phyloP scores from a whole-genome alignment of 1,140 invertebrate genomes.

The Philotrypesis tridentata region DNA sequence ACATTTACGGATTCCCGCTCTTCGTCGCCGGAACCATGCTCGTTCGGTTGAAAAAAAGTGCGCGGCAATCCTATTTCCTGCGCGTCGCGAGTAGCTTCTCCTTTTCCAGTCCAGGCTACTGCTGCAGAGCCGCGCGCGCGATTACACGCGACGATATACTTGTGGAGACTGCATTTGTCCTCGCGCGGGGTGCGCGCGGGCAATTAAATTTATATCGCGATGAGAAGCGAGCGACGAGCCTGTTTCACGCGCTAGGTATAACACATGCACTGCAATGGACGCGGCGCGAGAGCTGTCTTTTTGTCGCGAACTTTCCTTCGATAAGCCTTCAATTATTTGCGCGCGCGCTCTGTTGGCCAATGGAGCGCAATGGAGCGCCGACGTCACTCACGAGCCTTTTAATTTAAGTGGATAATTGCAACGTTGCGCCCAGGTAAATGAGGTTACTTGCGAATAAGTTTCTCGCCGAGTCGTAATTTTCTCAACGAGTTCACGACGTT shows the following conservation, averaged over 20 bases:
- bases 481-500: not conserved
- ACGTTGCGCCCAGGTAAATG: not conserved
- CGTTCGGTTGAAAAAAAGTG: slow-evolving; percentile 2
- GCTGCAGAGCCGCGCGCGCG: not conserved
- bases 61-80: slow-evolving; percentile 10
- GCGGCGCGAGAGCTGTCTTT: not conserved
- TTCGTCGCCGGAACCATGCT: slow-evolving; percentile 18
- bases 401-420: slow-evolving; percentile 9
- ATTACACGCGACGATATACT: slow-evolving; percentile 26
- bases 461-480: not conserved
- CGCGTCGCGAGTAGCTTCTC: not conserved
- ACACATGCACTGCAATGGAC: not conserved
- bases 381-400: not conserved
- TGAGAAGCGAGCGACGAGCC: not conserved
- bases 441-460: slow-evolving; percentile 3
- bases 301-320: slow-evolving; percentile 7
- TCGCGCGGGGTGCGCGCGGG: not conserved
- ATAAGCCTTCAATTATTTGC: slow-evolving; percentile 1
- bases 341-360: not conserved
- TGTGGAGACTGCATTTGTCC: not conserved
- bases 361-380: too few species aligned
- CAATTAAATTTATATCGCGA: slow-evolving; percentile 28
- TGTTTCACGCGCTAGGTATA: too few species aligned
- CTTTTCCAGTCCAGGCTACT: not conserved
- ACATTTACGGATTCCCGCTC: slow-evolving; percentile 22